These are phyloP conservation scores for Zaprionus taronus DNA, from an alignment of 1,140 invertebrate genomes.

Conservation along the genomic window DNA sequence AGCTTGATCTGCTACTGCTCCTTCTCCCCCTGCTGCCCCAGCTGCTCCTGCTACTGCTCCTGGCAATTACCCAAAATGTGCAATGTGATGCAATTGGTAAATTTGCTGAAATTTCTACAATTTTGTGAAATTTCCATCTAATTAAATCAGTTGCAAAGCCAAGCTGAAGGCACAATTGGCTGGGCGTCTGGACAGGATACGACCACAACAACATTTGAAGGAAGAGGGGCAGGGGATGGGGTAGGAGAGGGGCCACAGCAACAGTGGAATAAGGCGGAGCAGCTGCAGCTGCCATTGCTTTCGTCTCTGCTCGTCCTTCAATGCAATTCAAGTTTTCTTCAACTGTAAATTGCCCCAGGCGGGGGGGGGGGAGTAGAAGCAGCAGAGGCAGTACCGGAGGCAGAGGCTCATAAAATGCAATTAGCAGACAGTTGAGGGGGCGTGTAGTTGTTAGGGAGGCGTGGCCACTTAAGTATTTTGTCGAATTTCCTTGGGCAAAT, in stretches of 20 bases:
- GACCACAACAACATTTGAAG: not conserved
- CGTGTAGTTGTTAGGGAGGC: constrained; percentile 11
- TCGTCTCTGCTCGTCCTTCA: constrained; percentile 27
- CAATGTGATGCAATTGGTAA: not conserved
- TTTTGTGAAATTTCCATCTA: constrained; percentile 7
- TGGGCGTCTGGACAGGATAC: constrained; percentile 13
- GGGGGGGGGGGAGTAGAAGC: not conserved
- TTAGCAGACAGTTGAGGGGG: constrained; percentile 48
- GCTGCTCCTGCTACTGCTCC: no score
- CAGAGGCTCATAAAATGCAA: constrained; percentile 63
- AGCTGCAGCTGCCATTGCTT: constrained; percentile 5
- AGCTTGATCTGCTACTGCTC: not conserved
- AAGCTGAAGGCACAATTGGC: not conserved
- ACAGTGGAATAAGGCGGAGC: not conserved
- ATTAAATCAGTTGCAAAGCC: constrained; percentile 18
- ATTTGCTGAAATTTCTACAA: not conserved
- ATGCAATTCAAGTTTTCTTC: constrained; percentile 33
- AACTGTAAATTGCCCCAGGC: constrained; percentile 46
- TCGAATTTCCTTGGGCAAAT: constrained; percentile 14
- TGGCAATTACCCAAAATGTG: constrained; percentile 26
- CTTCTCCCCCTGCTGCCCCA: not conserved
- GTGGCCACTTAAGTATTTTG: constrained; percentile 40
- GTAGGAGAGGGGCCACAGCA: not conserved
- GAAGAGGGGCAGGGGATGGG: not conserved
- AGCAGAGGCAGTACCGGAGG: not conserved